A percentile compares a stretch with the other conserved stretches of the same genome.
These are phyloP conservation scores for Tursiops truncatus DNA, from an alignment of 2,113 vertebrate species.

Conservation along the genomic window DNA sequence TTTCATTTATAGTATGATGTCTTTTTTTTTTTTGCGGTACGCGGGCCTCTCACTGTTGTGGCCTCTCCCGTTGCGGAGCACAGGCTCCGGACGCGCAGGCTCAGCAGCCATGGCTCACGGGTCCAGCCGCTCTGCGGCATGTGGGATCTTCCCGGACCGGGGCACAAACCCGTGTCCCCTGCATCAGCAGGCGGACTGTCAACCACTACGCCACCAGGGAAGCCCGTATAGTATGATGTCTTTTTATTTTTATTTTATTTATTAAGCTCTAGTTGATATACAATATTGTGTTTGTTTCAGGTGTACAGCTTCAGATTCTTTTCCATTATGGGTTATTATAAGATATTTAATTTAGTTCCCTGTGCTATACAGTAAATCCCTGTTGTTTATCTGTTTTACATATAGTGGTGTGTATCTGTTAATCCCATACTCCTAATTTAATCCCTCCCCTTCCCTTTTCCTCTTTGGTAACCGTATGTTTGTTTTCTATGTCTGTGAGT, in stretches of 20 bases:
- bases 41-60: too few species aligned
- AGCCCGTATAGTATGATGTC: background rate
- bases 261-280: background rate
- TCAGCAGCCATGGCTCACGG: too few species aligned
- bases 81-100: too few species aligned
- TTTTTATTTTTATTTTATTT: background rate
- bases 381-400: background rate
- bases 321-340: background rate
- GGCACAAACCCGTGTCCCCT: too few species aligned
- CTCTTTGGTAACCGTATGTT: background rate
- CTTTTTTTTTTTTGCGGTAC: background rate
- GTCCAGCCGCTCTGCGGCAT: too few species aligned
- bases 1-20: background rate
- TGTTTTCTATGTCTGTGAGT: background rate
- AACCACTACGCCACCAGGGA: too few species aligned
- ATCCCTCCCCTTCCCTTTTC: background rate
- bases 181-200: too few species aligned
- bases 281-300: background rate
- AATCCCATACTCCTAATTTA: background rate
- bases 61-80: too few species aligned
- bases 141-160: too few species aligned
- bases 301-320: background rate
- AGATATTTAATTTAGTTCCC: background rate
- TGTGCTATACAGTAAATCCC: background rate
- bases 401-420: background rate